Evolutionary conservation across 1,140 invertebrate genomes (phyloP), one percentile per base, ranked within the genome.

Genomic region (Trypoxylus dichotomus): DNA sequence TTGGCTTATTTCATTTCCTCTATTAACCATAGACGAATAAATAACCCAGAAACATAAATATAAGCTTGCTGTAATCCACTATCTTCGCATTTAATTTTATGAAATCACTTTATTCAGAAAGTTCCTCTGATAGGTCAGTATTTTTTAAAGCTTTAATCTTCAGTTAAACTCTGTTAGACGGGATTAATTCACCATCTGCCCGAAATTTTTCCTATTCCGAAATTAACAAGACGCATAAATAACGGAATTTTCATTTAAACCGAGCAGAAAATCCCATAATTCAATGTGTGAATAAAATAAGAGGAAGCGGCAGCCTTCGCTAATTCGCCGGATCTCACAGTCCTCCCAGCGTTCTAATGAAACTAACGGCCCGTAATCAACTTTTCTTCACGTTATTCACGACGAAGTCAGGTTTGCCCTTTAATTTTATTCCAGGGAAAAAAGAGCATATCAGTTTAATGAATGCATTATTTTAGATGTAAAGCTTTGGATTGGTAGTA

Each of bases 171-270:
- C 47, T n/a, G 47, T 54, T n/a, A n/a, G 15, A n/a, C 47, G 47
- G 6, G 47, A 54, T 54, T 54, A 54, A 54, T 54, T 54, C 47
- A 54, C 47, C 47, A 54, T 54, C 47, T 54, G 47, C 47, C 47
- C 43, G n/a, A 54, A 54, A 54, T 54, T 54, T 54, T 54, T 54
- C 47, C 47, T 5, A 54, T 54, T 54, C 47, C 7, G 19, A 54
- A 54, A 54, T 76, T 76, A 76, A 76, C 43, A 21, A 76, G 42
- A 58, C n/a, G 32, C 27, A 76, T 76, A 76, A 76, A 76, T 76
- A 76, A 76, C 75, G 42, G 60, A 76, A 76, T 63, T 54, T 76
- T 76, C 75, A 76, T 76, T 76, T 76, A 76, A 24, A 76, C 60
- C 54, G 25, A 58, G 32, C 54, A 32, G 75, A 76, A 76, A 76